Percentiles rank a stretch among this genome's conserved stretches.
These are phyloP conservation scores for Ectropis grisescens DNA, from an alignment of 1,140 invertebrate species.

Conservation along the genomic window DNA sequence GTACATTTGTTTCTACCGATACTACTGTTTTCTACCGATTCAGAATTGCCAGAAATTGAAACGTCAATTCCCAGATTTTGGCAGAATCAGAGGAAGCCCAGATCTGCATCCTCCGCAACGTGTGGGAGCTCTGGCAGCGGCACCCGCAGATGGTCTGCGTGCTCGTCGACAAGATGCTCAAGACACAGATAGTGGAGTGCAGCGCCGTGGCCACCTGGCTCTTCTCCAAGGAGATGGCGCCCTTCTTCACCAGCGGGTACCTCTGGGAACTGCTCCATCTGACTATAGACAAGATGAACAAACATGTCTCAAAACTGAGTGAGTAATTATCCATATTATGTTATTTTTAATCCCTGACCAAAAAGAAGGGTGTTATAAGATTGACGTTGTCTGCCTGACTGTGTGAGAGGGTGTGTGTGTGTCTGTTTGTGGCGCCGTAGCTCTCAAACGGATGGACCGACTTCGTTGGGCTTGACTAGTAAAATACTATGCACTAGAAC, in stretches of 20 bases:
- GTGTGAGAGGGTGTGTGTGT: too few species aligned
- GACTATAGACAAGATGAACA: constrained; percentile 97
- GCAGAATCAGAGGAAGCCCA: constrained; percentile 96
- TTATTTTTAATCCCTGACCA: too few species aligned
- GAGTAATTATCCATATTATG: too few species aligned
- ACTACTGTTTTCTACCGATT: too few species aligned
- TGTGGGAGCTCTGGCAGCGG: constrained; percentile 94
- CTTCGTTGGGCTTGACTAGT: too few species aligned
- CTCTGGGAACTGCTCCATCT: constrained; percentile 98
- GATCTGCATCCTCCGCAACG: constrained; percentile 92
- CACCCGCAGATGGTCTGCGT: constrained; percentile 98
- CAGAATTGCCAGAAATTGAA: too few species aligned
- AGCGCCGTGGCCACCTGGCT: constrained; percentile 98
- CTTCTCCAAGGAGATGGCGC: constrained; percentile 96
- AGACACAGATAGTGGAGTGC: constrained; percentile 97
- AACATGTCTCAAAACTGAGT: constrained; percentile 90
- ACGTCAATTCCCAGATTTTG: constrained; percentile 73
- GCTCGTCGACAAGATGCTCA: constrained; percentile 96
- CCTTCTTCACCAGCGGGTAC: constrained; percentile 94
- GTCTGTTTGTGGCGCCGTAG: too few species aligned
- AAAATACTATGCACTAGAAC: too few species aligned
- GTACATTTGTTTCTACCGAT: too few species aligned
- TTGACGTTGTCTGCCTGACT: too few species aligned
- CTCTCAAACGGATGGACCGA: too few species aligned
- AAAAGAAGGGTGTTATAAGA: too few species aligned